phyloP scores from a whole-genome alignment of 2,797 vertebrate species.

The Kryptolebias ocellatus region DNA sequence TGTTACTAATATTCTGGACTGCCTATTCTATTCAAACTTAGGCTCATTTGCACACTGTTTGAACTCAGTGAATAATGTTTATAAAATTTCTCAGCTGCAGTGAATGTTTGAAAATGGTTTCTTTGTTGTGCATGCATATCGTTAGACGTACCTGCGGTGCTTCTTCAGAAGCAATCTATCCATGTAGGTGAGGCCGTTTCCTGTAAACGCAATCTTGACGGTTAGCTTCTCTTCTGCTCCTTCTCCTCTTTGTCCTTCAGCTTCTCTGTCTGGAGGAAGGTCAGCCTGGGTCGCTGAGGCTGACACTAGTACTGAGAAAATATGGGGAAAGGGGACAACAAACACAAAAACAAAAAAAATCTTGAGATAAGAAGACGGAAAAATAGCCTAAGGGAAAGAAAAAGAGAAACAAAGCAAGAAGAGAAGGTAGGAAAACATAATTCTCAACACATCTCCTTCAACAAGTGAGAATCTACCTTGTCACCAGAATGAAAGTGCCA shows the following conservation, averaged over 20 bases:
- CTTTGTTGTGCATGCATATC: constrained; percentile 13
- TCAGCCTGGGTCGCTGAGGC: constrained; percentile 75
- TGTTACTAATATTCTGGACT: not conserved
- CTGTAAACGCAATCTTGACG: constrained; percentile 86
- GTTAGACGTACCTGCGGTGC: constrained; percentile 84
- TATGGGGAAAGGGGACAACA: constrained; percentile 17
- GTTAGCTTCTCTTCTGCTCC: constrained; percentile 59
- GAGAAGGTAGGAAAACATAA: constrained; percentile 39
- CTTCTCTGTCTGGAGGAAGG: constrained; percentile 45
- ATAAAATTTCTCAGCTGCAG: not conserved
- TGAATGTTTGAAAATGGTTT: not conserved
- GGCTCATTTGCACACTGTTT: not conserved
- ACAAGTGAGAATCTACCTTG: constrained; percentile 67
- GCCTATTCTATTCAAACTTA: not conserved
- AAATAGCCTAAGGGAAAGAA: constrained; percentile 39
- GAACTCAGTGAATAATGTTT: not conserved
- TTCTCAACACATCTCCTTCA: constrained; percentile 56
- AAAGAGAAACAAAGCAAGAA: constrained; percentile 26
- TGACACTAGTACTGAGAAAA: constrained; percentile 63
- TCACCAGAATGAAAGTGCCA: constrained; percentile 48
- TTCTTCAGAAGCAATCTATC: constrained; percentile 93
- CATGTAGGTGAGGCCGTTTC: constrained; percentile 86
- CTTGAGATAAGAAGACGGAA: constrained; percentile 31
- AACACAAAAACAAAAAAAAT: constrained; percentile 26
- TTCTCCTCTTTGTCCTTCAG: constrained; percentile 47